Conservation (phyloP, 2,113 vertebrate genomes). For the Clinocottus analis region DNA sequence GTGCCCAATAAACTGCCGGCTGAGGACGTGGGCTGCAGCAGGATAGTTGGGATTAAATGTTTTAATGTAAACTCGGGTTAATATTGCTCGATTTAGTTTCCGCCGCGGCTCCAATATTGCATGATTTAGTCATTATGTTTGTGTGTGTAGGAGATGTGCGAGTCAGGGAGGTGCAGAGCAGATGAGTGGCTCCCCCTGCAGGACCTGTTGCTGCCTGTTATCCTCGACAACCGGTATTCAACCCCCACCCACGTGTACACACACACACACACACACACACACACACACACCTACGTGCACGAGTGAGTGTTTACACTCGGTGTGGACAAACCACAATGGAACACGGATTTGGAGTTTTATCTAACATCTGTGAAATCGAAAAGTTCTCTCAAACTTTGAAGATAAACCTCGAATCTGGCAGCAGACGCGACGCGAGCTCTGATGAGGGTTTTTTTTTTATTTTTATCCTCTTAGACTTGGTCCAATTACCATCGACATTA, state of each 20-base stretch:
- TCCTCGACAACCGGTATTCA: conserved; percentile 84
- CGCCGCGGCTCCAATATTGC: no score
- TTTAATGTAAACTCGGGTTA: conserved; percentile 1
- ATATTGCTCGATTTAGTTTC: conserved; percentile 5
- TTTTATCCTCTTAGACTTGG: conserved; percentile 73
- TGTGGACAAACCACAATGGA: conserved; percentile 17
- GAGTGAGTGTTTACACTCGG: not conserved
- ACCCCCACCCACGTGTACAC: not conserved
- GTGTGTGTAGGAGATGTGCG: conserved; percentile 85
- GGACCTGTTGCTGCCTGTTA: conserved; percentile 85
- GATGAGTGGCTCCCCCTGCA: conserved; percentile 77
- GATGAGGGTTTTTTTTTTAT: conserved; percentile 63
- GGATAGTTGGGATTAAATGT: not conserved
- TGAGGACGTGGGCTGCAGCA: not conserved
- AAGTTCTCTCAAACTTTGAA: conserved; percentile 67
- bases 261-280: no score
- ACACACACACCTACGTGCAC: not conserved
- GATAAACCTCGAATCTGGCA: conserved; percentile 67
- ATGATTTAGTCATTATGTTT: no score
- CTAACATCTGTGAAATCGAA: conserved; percentile 62
- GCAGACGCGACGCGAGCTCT: conserved; percentile 39
- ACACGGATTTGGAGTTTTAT: conserved; percentile 28
- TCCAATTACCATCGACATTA: conserved; percentile 71
- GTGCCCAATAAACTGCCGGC: conserved; percentile 17
- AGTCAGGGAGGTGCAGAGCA: conserved; percentile 72